phyloP scores from a whole-genome alignment of 2,797 vertebrate genomes.

The Bradypodion pumilum region DNA sequence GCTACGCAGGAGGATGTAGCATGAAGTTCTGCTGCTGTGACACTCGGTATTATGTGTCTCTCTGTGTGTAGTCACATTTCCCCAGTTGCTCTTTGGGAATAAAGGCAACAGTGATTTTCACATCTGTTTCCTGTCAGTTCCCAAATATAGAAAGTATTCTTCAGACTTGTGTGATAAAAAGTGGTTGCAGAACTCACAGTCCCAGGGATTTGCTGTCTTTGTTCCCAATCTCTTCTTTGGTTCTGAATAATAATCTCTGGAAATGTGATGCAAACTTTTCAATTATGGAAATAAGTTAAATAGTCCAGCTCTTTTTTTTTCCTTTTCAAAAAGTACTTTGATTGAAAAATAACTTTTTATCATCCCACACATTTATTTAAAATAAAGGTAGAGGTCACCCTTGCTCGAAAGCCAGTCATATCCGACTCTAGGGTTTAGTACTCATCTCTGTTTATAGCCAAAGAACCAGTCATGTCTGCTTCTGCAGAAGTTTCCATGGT shows the following conservation, averaged over 20 bases:
- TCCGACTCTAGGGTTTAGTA: too few species aligned
- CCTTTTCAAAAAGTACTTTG: background rate
- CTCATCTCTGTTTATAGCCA: too few species aligned
- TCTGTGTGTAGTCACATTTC: constrained; percentile 15
- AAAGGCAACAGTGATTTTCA: constrained; percentile 21
- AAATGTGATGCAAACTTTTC: background rate
- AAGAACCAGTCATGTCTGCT: too few species aligned
- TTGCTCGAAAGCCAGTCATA: too few species aligned
- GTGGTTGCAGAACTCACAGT: background rate
- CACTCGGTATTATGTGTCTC: background rate
- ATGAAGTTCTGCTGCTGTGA: constrained; percentile 59
- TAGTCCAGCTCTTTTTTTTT: background rate
- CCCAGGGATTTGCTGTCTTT: background rate
- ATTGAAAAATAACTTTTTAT: background rate
- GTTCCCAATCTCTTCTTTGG: background rate
- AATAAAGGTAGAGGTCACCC: too few species aligned
- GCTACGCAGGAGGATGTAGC: constrained; percentile 34
- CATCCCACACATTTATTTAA: too few species aligned
- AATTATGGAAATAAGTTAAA: background rate
- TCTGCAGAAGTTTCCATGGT: too few species aligned
- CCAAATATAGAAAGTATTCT: constrained; percentile 21
- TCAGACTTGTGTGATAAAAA: background rate
- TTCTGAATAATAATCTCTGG: background rate
- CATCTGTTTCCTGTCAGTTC: constrained; percentile 48
- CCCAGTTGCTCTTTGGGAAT: constrained; percentile 29